These are phyloP conservation scores for Asteroscopus sphinx DNA, from an alignment of 2,888 invertebrate genomes.

Conservation along the genomic window DNA sequence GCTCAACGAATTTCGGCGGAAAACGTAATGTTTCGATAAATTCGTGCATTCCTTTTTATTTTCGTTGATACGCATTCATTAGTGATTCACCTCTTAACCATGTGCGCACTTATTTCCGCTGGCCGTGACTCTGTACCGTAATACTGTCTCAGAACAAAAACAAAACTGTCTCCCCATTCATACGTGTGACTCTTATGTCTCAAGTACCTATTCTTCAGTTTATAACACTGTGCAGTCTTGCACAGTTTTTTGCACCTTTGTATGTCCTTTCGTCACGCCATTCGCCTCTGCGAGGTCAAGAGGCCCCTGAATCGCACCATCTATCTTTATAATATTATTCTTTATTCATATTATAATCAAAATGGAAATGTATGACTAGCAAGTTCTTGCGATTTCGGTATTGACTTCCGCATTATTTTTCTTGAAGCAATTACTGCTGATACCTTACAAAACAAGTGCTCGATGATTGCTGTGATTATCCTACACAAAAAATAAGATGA, in stretches of 20 bases:
- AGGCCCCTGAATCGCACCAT: constrained; percentile 66
- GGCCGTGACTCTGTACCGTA: constrained; percentile 63
- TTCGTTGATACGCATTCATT: constrained; percentile 31
- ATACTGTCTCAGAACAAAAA: constrained; percentile 59
- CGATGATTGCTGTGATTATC: constrained; percentile 65
- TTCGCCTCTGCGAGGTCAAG: constrained; percentile 71
- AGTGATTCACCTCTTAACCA: constrained; percentile 38
- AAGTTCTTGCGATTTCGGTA: constrained; percentile 46
- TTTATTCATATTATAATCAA: constrained; percentile 42
- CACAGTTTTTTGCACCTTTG: constrained; percentile 66
- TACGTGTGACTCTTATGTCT: constrained; percentile 59
- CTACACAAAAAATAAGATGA: constrained; percentile 59
- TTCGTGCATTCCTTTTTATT: constrained; percentile 25
- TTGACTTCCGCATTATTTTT: constrained; percentile 62
- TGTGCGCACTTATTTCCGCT: constrained; percentile 54
- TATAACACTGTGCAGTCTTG: constrained; percentile 62
- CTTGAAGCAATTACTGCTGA: constrained; percentile 53
- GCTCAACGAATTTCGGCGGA: constrained; percentile 1
- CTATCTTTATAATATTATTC: constrained; percentile 59
- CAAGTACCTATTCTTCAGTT: constrained; percentile 61
- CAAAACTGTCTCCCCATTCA: constrained; percentile 62
- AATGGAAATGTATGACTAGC: constrained; percentile 53
- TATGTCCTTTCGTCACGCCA: constrained; percentile 74
- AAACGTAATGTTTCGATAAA: constrained; percentile 5
- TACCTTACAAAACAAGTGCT: constrained; percentile 58